Evolutionary conservation across 1,140 invertebrate genomes (phyloP).

Genomic region (Pseudomyrmex flavicornis): DNA sequence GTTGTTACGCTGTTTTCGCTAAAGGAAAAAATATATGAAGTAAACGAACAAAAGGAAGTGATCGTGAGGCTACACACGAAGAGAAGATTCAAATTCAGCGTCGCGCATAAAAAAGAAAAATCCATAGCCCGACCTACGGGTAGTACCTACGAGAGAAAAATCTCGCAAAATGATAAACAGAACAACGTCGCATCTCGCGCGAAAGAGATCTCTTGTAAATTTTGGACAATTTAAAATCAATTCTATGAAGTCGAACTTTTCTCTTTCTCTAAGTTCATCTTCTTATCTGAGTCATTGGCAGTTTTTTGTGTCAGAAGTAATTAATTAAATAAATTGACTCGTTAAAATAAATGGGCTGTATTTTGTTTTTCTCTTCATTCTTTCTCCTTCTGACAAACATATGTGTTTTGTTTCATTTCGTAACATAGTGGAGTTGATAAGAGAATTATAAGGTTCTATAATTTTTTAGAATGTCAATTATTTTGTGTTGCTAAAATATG

Average conservation of each 20-base stretch:
- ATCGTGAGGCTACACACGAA: not conserved
- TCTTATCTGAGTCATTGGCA: slow-evolving; percentile 57
- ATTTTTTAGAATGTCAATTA: too few species aligned
- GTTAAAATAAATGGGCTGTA: slow-evolving; percentile 51
- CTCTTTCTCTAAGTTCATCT: slow-evolving; percentile 51
- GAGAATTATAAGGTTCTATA: too few species aligned
- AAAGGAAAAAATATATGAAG: not conserved
- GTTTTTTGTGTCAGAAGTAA: slow-evolving; percentile 56
- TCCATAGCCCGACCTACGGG: not conserved
- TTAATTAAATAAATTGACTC: slow-evolving; percentile 65
- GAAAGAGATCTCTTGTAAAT: slow-evolving; percentile 59
- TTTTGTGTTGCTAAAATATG: too few species aligned
- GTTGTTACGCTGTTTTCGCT: not conserved
- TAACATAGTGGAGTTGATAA: too few species aligned
- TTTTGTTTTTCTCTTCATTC: slow-evolving; percentile 18
- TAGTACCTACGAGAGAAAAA: not conserved
- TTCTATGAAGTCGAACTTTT: slow-evolving; percentile 39
- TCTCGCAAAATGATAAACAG: slow-evolving; percentile 5
- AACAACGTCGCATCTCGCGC: slow-evolving; percentile 45
- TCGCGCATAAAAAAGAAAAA: slow-evolving; percentile 8
- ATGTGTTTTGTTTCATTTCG: not conserved
- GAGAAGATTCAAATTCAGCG: slow-evolving; percentile 34
- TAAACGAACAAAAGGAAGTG: not conserved
- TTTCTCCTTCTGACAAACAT: not conserved
- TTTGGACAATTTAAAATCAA: slow-evolving; percentile 59